Evolutionary conservation across 2,797 vertebrate species (phyloP).

Genomic region (Helostoma temminkii): DNA sequence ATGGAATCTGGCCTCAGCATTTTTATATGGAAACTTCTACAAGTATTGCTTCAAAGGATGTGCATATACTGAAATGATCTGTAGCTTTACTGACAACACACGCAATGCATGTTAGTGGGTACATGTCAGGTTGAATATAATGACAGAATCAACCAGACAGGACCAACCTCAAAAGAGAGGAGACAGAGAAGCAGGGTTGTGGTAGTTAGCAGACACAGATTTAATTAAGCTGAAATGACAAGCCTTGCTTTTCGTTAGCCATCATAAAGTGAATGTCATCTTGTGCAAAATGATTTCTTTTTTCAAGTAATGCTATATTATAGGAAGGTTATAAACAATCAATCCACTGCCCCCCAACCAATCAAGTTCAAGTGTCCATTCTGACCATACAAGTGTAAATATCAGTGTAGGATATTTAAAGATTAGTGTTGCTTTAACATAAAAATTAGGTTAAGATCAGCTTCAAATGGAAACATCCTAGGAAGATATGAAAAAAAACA

Average conservation of each 20-base stretch:
- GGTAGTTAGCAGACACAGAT: neutral
- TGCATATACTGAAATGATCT: neutral
- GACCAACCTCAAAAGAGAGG: neutral
- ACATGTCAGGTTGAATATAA: slow-evolving; percentile 4
- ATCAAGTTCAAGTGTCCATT: too few species aligned
- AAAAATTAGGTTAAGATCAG: neutral
- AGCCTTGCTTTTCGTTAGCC: neutral
- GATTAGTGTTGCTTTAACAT: neutral
- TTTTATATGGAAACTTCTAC: slow-evolving; percentile 2
- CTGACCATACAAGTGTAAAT: neutral
- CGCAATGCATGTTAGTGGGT: neutral
- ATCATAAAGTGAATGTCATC: neutral
- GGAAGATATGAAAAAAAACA: too few species aligned
- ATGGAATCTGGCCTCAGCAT: slow-evolving; percentile 18
- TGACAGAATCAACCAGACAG: slow-evolving; percentile 2
- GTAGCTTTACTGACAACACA: neutral
- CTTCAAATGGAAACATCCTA: neutral
- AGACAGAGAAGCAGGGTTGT: neutral
- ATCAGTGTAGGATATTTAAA: neutral
- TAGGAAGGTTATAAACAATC: neutral
- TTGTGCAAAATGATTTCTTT: neutral
- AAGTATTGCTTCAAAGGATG: slow-evolving; percentile 5
- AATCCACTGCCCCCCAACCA: neutral
- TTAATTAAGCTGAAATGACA: neutral
- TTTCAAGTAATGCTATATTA: too few species aligned